Evolutionary conservation across 2,113 vertebrate species (phyloP), one percentile per base, ranked within the genome.

Genomic region (Butorides virescens): DNA sequence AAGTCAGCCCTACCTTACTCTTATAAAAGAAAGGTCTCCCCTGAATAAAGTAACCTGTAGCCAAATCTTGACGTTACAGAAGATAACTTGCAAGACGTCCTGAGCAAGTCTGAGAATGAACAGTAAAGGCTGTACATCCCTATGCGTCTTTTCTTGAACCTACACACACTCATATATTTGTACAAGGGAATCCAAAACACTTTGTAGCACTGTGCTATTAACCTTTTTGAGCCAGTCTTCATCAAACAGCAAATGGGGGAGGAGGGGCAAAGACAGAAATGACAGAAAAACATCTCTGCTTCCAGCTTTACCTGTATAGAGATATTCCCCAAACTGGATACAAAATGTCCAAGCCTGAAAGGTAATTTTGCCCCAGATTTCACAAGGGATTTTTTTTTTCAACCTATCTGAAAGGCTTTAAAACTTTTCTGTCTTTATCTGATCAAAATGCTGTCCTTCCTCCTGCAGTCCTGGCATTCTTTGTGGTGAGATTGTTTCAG

Each of bases 401-500:
- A 91, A 82, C 15, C 10, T 72, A 5, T 79, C 82, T 85, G 79
- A 95, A 95, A 56, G 80, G n/a, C 26, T 91, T 93, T 63, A 71
- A 88, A 97, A 90, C 75, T 82, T 37, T 94, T 93, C 75, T 93
- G 67, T 70, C 93, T 93, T 86, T 88, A 96, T 89, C 95, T 96
- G 83, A 95, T 97, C 36, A 58, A 96, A 96, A 86, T 63, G 52
- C n/a, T 97, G 65, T 79, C 93, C 95, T 95, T 95, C 93, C 44
- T 92, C 79, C 79, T 95, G 87, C 80, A 65, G 55, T 56, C 95
- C 82, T 82, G 96, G 93, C 95, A 98, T 97, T 97, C 94, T 98
- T 70, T 98, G 97, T 90, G 97, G 97, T 96, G 82, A 97, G 89
- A 94, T 95, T 97, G 95, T 97, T 98, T 98, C 98, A 74, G 97